These are phyloP conservation scores for Timandra comae DNA, from an alignment of 2,888 invertebrate species.

Conservation along the genomic window DNA sequence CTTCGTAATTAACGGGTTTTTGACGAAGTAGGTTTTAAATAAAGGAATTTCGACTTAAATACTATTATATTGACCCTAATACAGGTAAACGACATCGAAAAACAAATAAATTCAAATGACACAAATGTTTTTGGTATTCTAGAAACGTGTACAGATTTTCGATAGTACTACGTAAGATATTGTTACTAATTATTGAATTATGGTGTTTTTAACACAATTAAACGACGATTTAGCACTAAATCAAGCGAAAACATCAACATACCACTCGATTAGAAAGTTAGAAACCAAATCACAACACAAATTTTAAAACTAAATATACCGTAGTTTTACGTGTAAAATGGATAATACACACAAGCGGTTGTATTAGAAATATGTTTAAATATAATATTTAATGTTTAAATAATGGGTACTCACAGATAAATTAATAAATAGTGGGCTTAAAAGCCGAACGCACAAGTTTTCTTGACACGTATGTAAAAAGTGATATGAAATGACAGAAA, in stretches of 20 bases:
- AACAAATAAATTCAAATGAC: conserved; percentile 18
- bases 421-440: conserved; percentile 66
- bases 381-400: conserved; percentile 18
- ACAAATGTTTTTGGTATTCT: conserved; percentile 22
- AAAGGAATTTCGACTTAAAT: too few relatives aligned
- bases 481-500: conserved; percentile 48
- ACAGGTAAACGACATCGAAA: conserved; percentile 13
- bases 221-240: conserved; percentile 33
- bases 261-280: conserved; percentile 2
- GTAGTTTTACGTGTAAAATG: too few relatives aligned
- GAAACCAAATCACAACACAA: conserved; percentile 18
- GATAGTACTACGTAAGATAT: too few relatives aligned
- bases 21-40: too few relatives aligned
- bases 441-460: conserved; percentile 61
- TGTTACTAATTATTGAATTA: too few relatives aligned
- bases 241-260: conserved; percentile 24
- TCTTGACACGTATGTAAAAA: conserved; percentile 74
- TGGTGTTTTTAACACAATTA: conserved; percentile 9
- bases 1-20: too few relatives aligned
- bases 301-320: conserved; percentile 11
- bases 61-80: conserved; percentile 8
- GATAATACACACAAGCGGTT: too few relatives aligned
- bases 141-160: conserved; percentile 1
- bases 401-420: conserved; percentile 58
- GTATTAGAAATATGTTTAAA: conserved; percentile 3